phyloP scores from a whole-genome alignment of 2,888 invertebrate genomes.

The Lycia hirtaria region DNA sequence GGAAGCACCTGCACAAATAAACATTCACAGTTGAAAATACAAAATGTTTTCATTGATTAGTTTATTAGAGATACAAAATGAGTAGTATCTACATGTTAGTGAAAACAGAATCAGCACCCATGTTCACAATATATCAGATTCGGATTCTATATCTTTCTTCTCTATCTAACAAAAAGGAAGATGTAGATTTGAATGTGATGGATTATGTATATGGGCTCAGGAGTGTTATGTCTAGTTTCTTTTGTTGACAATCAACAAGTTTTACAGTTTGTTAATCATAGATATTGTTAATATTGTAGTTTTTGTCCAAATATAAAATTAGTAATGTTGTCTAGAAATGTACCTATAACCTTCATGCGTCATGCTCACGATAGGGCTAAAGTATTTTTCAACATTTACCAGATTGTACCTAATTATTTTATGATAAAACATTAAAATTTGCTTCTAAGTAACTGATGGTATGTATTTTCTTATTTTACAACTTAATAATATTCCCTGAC shows the following conservation, averaged over 20 bases:
- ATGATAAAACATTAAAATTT: slow-evolving; percentile 36
- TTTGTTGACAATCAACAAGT: slow-evolving; percentile 56
- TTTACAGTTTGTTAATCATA: slow-evolving; percentile 52
- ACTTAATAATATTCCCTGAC: slow-evolving; percentile 17
- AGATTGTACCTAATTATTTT: slow-evolving; percentile 32
- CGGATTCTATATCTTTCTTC: too few species aligned
- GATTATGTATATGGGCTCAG: too few species aligned
- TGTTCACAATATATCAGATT: too few species aligned
- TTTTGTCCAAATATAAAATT: slow-evolving; percentile 48
- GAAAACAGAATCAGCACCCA: slow-evolving; percentile 40
- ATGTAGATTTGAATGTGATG: too few species aligned
- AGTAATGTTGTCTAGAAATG: slow-evolving; percentile 45
- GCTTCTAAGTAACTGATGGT: slow-evolving; percentile 30
- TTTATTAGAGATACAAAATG: slow-evolving; percentile 26
- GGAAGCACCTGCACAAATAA: slow-evolving; percentile 40
- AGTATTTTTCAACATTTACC: slow-evolving; percentile 33
- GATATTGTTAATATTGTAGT: slow-evolving; percentile 52
- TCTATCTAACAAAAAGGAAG: too few species aligned
- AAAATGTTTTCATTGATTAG: slow-evolving; percentile 35
- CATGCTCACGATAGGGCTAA: slow-evolving; percentile 24
- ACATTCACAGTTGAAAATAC: slow-evolving; percentile 34
- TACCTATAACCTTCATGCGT: slow-evolving; percentile 32
- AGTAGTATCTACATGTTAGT: slow-evolving; percentile 35
- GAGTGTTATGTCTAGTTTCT: slow-evolving; percentile 39
- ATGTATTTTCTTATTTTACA: slow-evolving; percentile 23